phyloP scores from a whole-genome alignment of 2,797 vertebrate species.

The Eutrigla gurnardus region DNA sequence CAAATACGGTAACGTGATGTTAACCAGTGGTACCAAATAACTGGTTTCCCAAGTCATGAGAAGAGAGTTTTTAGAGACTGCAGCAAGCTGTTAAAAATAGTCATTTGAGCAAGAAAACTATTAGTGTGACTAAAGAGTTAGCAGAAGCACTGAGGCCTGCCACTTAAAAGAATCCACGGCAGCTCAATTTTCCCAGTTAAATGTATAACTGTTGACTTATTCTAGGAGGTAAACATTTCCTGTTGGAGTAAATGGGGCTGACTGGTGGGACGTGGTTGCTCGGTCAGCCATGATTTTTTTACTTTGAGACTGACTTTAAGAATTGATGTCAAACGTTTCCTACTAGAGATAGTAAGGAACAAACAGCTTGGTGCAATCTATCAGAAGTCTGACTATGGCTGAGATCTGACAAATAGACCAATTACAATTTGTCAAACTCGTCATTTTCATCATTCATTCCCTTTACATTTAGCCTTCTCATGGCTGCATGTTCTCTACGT shows the following conservation, averaged over 20 bases:
- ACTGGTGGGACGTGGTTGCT: neutral
- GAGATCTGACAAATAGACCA: too few relatives aligned
- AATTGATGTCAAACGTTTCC: neutral
- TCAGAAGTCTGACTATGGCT: neutral
- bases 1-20: too few relatives aligned
- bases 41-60: too few relatives aligned
- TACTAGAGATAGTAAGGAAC: neutral
- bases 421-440: too few relatives aligned
- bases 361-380: slow-evolving; percentile 11
- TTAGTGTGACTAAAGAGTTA: too few relatives aligned
- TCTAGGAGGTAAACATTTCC: slow-evolving; percentile 7
- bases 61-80: too few relatives aligned
- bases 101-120: too few relatives aligned
- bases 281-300: slow-evolving; percentile 3
- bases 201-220: neutral
- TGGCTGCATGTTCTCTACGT: slow-evolving; percentile 4
- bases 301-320: neutral
- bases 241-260: neutral
- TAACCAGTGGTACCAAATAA: too few relatives aligned
- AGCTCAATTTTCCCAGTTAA: neutral
- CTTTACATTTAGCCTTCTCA: slow-evolving; percentile 21
- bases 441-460: neutral
- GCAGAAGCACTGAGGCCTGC: too few relatives aligned
- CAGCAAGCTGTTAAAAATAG: too few relatives aligned
- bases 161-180: too few relatives aligned